Conservation (phyloP, 2,113 vertebrate species). For the Pagrus major region DNA sequence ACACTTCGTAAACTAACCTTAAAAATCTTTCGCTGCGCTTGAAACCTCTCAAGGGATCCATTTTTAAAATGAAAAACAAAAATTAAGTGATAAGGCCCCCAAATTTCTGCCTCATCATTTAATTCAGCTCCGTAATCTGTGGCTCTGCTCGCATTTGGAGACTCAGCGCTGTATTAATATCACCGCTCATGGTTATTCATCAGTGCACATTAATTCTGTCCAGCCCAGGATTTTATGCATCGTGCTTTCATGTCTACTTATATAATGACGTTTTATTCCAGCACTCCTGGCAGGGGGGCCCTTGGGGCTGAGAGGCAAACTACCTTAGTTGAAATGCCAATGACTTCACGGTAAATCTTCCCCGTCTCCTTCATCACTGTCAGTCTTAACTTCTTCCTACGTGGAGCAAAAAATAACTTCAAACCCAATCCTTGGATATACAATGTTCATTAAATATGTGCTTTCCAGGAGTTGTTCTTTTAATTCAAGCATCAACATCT, state of each 20-base stretch:
- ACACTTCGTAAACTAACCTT: background rate
- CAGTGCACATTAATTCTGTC: conserved; percentile 53
- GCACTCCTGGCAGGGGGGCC: conserved; percentile 38
- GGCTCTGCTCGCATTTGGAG: conserved; percentile 22
- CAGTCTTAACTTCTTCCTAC: conserved; percentile 14
- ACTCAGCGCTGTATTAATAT: conserved; percentile 50
- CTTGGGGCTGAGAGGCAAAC: conserved; percentile 34
- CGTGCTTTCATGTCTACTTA: conserved; percentile 54
- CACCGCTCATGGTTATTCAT: conserved; percentile 66
- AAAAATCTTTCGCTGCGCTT: background rate
- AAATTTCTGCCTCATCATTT: conserved; percentile 21
- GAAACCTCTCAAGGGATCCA: background rate
- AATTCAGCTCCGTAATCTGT: conserved; percentile 36
- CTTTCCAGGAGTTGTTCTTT: background rate
- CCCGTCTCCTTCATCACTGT: conserved; percentile 31
- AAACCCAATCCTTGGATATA: background rate
- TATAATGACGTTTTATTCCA: conserved; percentile 47
- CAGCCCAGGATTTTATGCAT: conserved; percentile 35
- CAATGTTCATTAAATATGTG: background rate
- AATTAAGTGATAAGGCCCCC: conserved; percentile 1
- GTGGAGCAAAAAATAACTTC: background rate
- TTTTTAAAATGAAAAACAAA: conserved; percentile 2
- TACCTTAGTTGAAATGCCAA: conserved; percentile 37
- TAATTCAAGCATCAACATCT: background rate
- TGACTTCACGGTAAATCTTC: conserved; percentile 41